A percentile compares a stretch with the other conserved stretches of the same genome.
Evolutionary conservation across 2,113 vertebrate genomes (phyloP).

Genomic region (Aptenodytes patagonicus): DNA sequence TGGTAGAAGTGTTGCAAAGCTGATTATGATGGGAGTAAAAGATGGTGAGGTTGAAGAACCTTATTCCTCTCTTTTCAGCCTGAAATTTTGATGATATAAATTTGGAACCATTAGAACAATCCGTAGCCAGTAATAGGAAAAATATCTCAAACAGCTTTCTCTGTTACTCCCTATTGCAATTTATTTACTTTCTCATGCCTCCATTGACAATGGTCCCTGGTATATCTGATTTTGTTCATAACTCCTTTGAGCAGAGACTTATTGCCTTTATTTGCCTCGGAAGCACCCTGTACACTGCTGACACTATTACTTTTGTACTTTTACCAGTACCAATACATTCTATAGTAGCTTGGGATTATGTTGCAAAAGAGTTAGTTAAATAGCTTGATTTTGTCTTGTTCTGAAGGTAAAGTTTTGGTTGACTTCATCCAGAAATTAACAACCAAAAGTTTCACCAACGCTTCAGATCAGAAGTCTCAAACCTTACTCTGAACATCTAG

Average conservation of each 20-base stretch:
- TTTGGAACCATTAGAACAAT: not conserved
- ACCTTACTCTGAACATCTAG: not conserved
- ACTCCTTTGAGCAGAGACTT: not conserved
- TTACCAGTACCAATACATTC: not conserved
- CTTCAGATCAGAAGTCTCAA: not conserved
- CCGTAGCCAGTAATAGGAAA: not conserved
- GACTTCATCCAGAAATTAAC: not conserved
- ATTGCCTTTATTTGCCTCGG: not conserved
- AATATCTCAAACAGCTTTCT: not conserved
- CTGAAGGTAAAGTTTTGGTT: not conserved
- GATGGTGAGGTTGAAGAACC: not conserved
- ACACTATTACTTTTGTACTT: not conserved
- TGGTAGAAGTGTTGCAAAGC: not conserved
- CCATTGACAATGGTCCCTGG: not conserved
- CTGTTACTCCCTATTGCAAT: not conserved
- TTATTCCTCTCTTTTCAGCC: not conserved
- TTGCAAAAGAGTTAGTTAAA: not conserved
- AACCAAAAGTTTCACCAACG: not conserved
- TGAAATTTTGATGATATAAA: not conserved
- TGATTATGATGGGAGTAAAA: not conserved
- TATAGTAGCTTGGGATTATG: not conserved
- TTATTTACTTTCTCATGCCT: not conserved
- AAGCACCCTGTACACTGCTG: not conserved
- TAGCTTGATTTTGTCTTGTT: not conserved
- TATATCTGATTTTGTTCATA: not conserved